Evolutionary conservation across 1,140 invertebrate species (phyloP).

Genomic region (Drosophila triauraria): DNA sequence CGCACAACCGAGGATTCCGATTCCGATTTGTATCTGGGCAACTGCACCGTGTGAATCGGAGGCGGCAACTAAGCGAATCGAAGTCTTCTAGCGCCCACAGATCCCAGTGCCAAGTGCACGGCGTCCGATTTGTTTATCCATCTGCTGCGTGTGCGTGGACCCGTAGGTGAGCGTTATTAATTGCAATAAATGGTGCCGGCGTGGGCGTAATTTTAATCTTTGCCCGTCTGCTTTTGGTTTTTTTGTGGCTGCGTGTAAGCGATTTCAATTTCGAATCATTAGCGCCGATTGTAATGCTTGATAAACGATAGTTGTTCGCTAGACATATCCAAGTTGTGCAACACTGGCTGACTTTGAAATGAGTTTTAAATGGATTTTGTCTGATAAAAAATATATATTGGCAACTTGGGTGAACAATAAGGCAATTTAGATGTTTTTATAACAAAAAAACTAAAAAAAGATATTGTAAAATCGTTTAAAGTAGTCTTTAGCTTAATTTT

Average conservation of each 20-base stretch:
- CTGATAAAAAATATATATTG: neutral
- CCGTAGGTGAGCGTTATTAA: constrained; percentile 57
- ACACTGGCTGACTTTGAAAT: neutral
- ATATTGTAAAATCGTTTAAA: too few relatives aligned
- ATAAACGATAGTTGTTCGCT: neutral
- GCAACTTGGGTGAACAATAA: neutral
- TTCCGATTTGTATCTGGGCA: constrained; percentile 13
- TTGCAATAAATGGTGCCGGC: constrained; percentile 56
- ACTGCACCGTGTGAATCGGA: constrained; percentile 59
- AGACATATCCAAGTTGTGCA: neutral
- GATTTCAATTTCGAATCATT: constrained; percentile 12
- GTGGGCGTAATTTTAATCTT: constrained; percentile 45
- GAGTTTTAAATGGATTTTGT: neutral
- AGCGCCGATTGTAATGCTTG: constrained; percentile 1
- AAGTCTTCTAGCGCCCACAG: constrained; percentile 23
- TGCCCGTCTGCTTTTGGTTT: neutral
- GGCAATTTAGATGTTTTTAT: too few relatives aligned
- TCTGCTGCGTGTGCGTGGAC: constrained; percentile 36
- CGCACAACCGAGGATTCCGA: constrained; percentile 42
- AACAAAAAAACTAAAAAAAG: too few relatives aligned
- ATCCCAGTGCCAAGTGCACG: constrained; percentile 55
- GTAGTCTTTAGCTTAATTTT: neutral
- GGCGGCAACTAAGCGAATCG: constrained; percentile 51
- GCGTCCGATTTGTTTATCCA: constrained; percentile 62
- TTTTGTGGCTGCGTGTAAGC: constrained; percentile 1